Evolutionary conservation across 2,113 vertebrate genomes (phyloP).

Genomic region (Parotia lawesii): DNA sequence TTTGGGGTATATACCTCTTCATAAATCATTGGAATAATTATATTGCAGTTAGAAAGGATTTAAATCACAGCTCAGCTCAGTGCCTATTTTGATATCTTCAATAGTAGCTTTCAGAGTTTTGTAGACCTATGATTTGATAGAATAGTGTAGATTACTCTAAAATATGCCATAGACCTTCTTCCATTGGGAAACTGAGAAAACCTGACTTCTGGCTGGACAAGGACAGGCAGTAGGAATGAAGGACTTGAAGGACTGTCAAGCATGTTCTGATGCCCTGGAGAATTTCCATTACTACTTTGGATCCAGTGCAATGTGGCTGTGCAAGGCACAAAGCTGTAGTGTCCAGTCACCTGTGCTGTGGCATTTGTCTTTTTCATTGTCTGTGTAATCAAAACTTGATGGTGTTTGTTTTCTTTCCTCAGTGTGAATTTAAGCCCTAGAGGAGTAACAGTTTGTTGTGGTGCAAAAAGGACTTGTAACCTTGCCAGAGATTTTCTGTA

Average conservation of each 20-base stretch:
- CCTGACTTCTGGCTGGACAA: background rate
- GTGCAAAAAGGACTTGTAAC: slow-evolving; percentile 38
- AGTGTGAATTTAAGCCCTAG: background rate
- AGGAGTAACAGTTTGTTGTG: slow-evolving; percentile 15
- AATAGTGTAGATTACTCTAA: background rate
- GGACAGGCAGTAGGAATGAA: background rate
- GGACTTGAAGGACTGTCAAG: background rate
- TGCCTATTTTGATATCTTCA: background rate
- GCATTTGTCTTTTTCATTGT: slow-evolving; percentile 14
- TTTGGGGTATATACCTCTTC: background rate
- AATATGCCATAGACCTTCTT: background rate
- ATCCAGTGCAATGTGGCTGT: background rate
- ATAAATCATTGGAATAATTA: background rate
- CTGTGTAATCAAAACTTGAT: slow-evolving; percentile 11
- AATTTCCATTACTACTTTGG: background rate
- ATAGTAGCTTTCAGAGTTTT: background rate
- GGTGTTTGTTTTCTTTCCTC: slow-evolving; percentile 25
- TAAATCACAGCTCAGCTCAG: background rate
- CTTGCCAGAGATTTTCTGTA: slow-evolving; percentile 41
- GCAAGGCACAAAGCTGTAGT: background rate
- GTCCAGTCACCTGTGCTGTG: background rate
- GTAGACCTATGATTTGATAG: background rate
- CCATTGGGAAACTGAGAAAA: background rate
- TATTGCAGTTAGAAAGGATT: background rate
- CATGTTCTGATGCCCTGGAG: background rate